Conservation (phyloP, 1,140 invertebrate species). For the Anoplophora glabripennis region DNA sequence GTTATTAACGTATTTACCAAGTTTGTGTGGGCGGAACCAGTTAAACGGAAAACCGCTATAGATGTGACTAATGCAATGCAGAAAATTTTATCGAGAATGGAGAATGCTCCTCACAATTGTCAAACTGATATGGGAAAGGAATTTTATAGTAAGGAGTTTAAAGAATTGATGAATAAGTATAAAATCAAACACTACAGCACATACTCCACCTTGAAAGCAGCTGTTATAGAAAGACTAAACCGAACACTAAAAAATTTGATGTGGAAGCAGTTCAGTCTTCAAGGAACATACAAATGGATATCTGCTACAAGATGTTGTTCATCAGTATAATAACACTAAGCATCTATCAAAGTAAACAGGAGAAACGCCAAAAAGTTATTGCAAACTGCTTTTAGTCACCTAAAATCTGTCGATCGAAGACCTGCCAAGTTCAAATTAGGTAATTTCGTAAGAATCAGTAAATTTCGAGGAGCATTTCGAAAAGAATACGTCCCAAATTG, state of each 20-base stretch:
- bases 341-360: slow-evolving; percentile 47
- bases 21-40: slow-evolving; percentile 49
- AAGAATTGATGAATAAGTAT: slow-evolving; percentile 11
- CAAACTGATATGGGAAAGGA: slow-evolving; percentile 51
- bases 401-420: slow-evolving; percentile 12
- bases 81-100: slow-evolving; percentile 32
- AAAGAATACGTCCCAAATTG: slow-evolving; percentile 39
- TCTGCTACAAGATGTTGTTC: slow-evolving; percentile 43
- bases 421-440: slow-evolving; percentile 34
- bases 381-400: slow-evolving; percentile 21
- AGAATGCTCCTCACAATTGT: slow-evolving; percentile 44
- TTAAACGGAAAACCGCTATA: slow-evolving; percentile 55
- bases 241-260: slow-evolving; percentile 51
- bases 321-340: slow-evolving; percentile 48
- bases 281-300: slow-evolving; percentile 49
- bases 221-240: slow-evolving; percentile 51
- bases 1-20: slow-evolving; percentile 53
- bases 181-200: slow-evolving; percentile 51
- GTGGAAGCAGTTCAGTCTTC: slow-evolving; percentile 49
- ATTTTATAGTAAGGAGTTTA: slow-evolving; percentile 45
- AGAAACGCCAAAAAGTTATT: slow-evolving; percentile 27
- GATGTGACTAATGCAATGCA: slow-evolving; percentile 24
- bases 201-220: slow-evolving; percentile 49
- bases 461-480: slow-evolving; percentile 28
- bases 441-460: slow-evolving; percentile 10